Evolutionary conservation across 2,888 invertebrate species (phyloP), one percentile per base, ranked within the genome.

Genomic region (Noctua janthe): DNA sequence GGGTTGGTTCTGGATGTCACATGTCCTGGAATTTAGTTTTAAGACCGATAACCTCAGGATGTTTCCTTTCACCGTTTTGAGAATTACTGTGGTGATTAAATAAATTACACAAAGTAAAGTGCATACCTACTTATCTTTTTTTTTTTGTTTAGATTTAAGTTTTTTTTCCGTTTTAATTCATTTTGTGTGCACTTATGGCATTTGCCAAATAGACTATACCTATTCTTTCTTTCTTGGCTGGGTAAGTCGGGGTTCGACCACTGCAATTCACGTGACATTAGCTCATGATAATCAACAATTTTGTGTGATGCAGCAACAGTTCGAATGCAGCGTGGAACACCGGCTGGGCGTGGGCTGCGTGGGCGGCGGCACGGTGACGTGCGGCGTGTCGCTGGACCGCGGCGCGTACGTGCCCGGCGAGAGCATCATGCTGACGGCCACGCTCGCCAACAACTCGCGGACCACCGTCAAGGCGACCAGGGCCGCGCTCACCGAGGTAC

Each of bases 391-490:
- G 84, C 97, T 99, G 86, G 99, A 99, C 96, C 98, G 99, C 92
- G 99, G 99, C 80, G 99, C 99, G 43, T 99, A 99, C 96, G 99
- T 99, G 83, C 99, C 99, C 23, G 99, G 99, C 6, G 99, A 99
- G 96, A 99, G 98, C 92, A 98, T 99, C 94, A 98, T 98, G 90
- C 98, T 99, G 89, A 98, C 98, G 82, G 99, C 99, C 35, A 98
- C 98, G 84, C 98, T 99, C 75, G 97, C 98, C 93, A 99, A 99
- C 97, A 97, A 98, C 92, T 99, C 99, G 92, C 98, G 98, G 92
- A 98, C 98, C 81, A 98, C 98, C 74, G 98, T 99, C 93, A 98
- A 98, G 94, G 98, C 98, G 84, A 99, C 99, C 13, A 98, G 98
- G 93, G 99, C 99, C 0, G 98, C 99, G 17, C 97, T 99, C 81